Base-by-base conservation (phyloP, 92 coral and sea anemone genomes). In the Porites rus region DNA sequence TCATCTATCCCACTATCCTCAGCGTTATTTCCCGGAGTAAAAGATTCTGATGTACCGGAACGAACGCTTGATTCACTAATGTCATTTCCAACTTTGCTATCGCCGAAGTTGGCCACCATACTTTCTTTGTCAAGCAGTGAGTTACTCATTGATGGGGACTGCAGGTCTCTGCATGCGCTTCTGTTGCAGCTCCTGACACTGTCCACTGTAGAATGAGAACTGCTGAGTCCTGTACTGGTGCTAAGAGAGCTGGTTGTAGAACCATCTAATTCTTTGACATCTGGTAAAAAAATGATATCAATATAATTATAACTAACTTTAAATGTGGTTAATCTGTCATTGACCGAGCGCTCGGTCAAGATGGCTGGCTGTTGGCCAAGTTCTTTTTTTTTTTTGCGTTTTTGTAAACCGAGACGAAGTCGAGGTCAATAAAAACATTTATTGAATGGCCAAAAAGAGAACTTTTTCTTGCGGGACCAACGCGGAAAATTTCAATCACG, bases 1-100 rank as follows among this genome's bases (percentile, higher is more conserved):
- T 79, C 92, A 38, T 79, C 90, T 3, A 92, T 92, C 9, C 95
- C 95, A 21, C 95, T 92, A 70, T 92, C 95, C 51, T 89, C 95
- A 0, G 86, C 74, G 73, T 69, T 76, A 1, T 75, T 59, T 50
- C 16, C 78, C 17, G 74, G 62, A 63, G 77, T 85, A 51, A 65
- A 68, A 3, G 67, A 51, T 11, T 61, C 81, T 69, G 77, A 65
- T 74, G 28, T 53, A 2, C 66, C 18, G 3, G 84, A 85, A 1
- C 58, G 70, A 66, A 73, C 65, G 59, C 93, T 85, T 1, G 87
- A 60, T 69, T 80, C 75, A 72, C 78, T 31, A 12, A 76, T 17
- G 25, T 72, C 22, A 2, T 83, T 83, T 1, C 13, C 87, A 19
- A 83, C 62, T 74, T 62, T 79, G 75, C 76, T 90, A 67, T 74